phyloP scores from a whole-genome alignment of 64 coral and sea anemone species.

The Acropora tenuis region DNA sequence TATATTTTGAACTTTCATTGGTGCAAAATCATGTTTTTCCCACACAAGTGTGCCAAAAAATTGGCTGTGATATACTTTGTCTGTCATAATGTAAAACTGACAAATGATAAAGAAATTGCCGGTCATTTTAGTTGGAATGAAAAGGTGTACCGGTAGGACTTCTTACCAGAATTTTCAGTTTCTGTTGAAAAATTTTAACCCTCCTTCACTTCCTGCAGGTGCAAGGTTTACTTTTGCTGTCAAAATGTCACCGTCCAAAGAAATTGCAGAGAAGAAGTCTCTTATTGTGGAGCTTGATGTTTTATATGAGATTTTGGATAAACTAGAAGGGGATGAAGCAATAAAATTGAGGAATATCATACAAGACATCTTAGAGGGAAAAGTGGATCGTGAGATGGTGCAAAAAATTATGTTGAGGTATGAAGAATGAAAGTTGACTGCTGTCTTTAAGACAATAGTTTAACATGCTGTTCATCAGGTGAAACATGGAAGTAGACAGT shows the following conservation, averaged over 20 bases:
- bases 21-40: too few relatives aligned
- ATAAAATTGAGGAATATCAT: slow-evolving; percentile 45
- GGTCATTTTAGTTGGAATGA: too few relatives aligned
- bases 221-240: slow-evolving; percentile 80
- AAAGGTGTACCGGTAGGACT: too few relatives aligned
- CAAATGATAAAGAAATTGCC: too few relatives aligned
- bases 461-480: too few relatives aligned
- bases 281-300: slow-evolving; percentile 10
- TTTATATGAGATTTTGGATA: slow-evolving; percentile 13
- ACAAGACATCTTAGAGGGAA: slow-evolving; percentile 53
- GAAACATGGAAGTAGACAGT: too few relatives aligned
- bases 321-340: slow-evolving; percentile 22
- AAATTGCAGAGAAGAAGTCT: slow-evolving; percentile 48
- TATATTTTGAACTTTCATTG: too few relatives aligned
- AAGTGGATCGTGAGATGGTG: slow-evolving; percentile 23
- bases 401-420: slow-evolving; percentile 23
- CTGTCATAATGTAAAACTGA: too few relatives aligned
- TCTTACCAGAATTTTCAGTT: background rate
- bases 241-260: slow-evolving; percentile 77
- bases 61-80: too few relatives aligned
- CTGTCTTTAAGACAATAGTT: too few relatives aligned
- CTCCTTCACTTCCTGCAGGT: slow-evolving; percentile 26
- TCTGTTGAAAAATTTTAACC: background rate
- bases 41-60: too few relatives aligned
- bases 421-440: slow-evolving; percentile 26